Base-by-base conservation (phyloP, 2,797 vertebrate species). In the Typhlichthys eigenmanni region DNA sequence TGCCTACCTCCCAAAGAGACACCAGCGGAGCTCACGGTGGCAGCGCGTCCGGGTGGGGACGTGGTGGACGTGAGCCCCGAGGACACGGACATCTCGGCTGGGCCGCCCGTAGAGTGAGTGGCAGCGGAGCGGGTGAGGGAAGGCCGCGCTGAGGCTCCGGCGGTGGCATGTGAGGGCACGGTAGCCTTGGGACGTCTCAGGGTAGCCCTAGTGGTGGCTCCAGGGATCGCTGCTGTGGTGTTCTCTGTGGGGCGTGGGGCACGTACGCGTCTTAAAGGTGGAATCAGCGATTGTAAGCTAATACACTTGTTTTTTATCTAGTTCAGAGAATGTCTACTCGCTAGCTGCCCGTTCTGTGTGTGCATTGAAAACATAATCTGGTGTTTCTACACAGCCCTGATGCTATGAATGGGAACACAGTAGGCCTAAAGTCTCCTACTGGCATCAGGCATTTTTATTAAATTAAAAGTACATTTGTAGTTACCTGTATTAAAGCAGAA, bases 401-500 rank as follows among this genome's bases (percentile, higher is more conserved):
- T 0, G 24, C 24, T 29, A 4, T 29, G 24, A 29, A 29, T 29
- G 24, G 24, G 24, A 29, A 29, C 16, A 11, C 14, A 13, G 38
- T 9, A 43, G 38, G 7, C 38, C 38, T 43, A 2, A 8, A 43
- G 8, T 43, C 7, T 6, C 9, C 1, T 38, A 43, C 38, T 38
- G 38, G 38, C 38, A 38, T 8, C 38, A 38, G 38, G 38, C 8
- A 43, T 43, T 43, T 43, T 9, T 43, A 43, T 43, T 2, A 43
- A 43, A 43, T 2, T 8, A 43, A 9, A 43, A 43, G 24, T 29
- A 4, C 24, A 43, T 43, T 9, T 43, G 9, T 43, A 43, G 38
- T 43, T 43, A 43, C 88, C 76, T n/a, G 72, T 64, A 7, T 75
- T 88, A 62, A 87, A 92, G 75, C 93, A 94, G 74, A 78, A 94